phyloP scores from a whole-genome alignment of 2,797 vertebrate species.

The Valencia hispanica region DNA sequence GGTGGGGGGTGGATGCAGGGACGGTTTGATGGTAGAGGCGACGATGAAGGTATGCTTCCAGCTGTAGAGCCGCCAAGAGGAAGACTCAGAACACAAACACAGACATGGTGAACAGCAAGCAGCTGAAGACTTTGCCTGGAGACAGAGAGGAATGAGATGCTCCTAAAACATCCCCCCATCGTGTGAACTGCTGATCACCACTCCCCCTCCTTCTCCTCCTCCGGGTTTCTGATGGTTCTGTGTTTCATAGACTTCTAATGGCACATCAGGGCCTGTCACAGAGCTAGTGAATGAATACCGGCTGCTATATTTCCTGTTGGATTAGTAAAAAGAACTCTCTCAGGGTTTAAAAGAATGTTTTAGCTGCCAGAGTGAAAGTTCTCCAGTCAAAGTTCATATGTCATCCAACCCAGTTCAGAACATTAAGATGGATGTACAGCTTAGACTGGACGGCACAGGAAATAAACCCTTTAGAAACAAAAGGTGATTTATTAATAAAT shows the following conservation, averaged over 20 bases:
- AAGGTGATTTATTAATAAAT: too few species aligned
- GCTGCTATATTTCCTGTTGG: not conserved
- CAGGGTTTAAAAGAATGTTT: not conserved
- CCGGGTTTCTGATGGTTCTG: slow-evolving; percentile 35
- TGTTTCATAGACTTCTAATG: slow-evolving; percentile 17
- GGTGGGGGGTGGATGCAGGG: slow-evolving; percentile 35
- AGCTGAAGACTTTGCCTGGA: slow-evolving; percentile 63
- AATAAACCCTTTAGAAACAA: too few species aligned
- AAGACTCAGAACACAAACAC: not conserved
- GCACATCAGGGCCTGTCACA: not conserved
- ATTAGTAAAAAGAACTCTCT: not conserved
- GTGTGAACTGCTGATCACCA: slow-evolving; percentile 50
- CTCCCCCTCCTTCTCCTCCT: slow-evolving; percentile 35
- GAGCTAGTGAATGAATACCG: not conserved
- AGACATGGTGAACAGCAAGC: slow-evolving; percentile 8
- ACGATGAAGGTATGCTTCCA: slow-evolving; percentile 49
- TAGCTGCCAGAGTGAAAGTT: not conserved
- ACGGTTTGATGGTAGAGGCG: slow-evolving; percentile 28
- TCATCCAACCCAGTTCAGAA: not conserved
- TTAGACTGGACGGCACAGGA: not conserved
- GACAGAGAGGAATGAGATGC: slow-evolving; percentile 67
- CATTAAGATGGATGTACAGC: not conserved
- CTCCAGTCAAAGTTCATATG: not conserved
- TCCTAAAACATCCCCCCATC: slow-evolving; percentile 77
- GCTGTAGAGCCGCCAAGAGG: slow-evolving; percentile 15